These are phyloP conservation scores for Periphyllus acericola DNA, from an alignment of 2,888 invertebrate genomes.

Conservation along the genomic window DNA sequence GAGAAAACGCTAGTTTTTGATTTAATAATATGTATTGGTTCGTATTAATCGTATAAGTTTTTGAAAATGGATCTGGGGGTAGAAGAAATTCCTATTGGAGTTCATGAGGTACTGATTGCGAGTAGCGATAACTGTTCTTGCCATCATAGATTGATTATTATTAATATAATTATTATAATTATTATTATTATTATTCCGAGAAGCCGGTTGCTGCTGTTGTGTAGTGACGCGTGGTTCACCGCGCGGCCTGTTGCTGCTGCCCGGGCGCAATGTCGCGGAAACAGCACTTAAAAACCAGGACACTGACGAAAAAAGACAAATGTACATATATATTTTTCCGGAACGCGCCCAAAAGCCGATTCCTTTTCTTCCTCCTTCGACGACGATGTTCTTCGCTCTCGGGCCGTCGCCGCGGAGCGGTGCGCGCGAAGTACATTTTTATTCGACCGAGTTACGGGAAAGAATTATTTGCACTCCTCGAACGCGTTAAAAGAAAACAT, in stretches of 20 bases:
- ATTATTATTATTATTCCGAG: not conserved
- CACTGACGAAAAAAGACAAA: not conserved
- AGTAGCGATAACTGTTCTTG: no score
- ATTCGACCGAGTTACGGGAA: not conserved
- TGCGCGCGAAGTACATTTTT: no score
- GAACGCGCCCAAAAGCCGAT: not conserved
- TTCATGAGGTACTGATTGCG: no score
- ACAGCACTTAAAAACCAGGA: not conserved
- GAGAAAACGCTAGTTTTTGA: no score
- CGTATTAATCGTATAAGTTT: no score
- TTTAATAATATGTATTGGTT: no score
- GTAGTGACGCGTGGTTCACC: not conserved
- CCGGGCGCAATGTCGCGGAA: not conserved
- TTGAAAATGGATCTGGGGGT: no score
- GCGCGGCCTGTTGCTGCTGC: conserved; percentile 1
- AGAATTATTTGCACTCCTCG: not conserved
- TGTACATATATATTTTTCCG: not conserved
- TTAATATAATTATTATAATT: not conserved
- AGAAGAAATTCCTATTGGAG: no score
- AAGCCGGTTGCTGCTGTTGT: not conserved
- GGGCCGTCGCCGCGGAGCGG: no score
- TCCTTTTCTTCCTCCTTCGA: not conserved
- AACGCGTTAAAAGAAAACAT: not conserved
- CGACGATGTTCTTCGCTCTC: no score
- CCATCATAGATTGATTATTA: not conserved